Evolutionary conservation across 2,113 vertebrate species (phyloP), one percentile per base, ranked within the genome.

Genomic region (Sturnira hondurensis): DNA sequence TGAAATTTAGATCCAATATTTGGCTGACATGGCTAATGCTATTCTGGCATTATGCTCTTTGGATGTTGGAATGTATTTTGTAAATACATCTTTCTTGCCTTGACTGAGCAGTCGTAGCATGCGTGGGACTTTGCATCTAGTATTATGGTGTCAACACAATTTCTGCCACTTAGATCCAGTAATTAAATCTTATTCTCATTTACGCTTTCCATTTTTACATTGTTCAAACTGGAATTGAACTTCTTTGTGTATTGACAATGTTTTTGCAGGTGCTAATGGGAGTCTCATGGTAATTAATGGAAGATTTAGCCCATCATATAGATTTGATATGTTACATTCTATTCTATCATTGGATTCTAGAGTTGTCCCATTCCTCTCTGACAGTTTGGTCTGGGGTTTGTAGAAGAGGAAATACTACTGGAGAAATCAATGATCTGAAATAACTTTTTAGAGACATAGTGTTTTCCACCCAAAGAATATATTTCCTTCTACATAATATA

Each of bases 1-100:
- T 86, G 92, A 84, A 73, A 82, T 78, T 86, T 65, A 67, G 93
- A 76, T 84, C 82, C 67, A 95, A 28, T 82, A 54, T 73, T 77
- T 71, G 22, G 0, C 12, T 20, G 13, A 58, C 26, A 20, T 76
- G 24, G 7, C 24, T 47, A 41, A 5, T 76, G 15, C 17, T 84
- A 7, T 93, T 54, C 70, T 77, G 77, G 58, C 1, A 85, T 43
- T 77, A 24, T 70, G 50, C 0, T 22, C 13, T 33, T 96, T 87
- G 24, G 14, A 22, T n/a, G 5, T 54, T 70, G 33, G 41, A 77
- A 14, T 81, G 0, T 80, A 68, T 56, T 89, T 93, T 74, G 4
- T 67, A 70, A 90, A 38, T 90, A 63, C 61, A 50, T 68, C 5
- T 83, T 83, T 80, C 31, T 71, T 68, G 43, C 6, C 31, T 68